A percentile compares a stretch with the other conserved stretches of the same genome.
Conservation (phyloP, 2,113 vertebrate genomes). For the Poeciliopsis prolifica region DNA sequence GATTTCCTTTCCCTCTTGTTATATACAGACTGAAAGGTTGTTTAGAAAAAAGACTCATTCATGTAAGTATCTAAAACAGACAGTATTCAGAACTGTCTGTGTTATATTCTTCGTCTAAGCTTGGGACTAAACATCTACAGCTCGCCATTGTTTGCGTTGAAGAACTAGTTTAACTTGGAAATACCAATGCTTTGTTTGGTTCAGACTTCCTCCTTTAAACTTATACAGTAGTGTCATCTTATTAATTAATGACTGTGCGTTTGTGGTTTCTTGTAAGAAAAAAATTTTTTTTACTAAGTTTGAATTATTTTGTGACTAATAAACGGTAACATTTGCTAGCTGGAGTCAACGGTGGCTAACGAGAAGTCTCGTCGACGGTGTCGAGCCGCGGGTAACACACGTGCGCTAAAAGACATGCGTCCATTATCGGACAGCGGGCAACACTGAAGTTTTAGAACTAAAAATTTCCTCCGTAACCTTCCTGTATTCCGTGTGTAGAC, state of each 20-base stretch:
- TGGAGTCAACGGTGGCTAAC: constrained; percentile 19
- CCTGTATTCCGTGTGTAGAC: rapidly evolving
- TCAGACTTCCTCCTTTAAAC: constrained; percentile 53
- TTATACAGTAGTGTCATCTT: neutral
- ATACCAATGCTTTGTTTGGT: constrained; percentile 62
- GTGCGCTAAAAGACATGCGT: constrained; percentile 51
- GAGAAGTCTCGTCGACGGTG: constrained; percentile 32
- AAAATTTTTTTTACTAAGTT: neutral
- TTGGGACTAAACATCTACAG: constrained; percentile 16
- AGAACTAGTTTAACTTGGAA: constrained; percentile 71
- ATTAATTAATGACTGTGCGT: neutral
- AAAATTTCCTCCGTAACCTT: rapidly evolving
- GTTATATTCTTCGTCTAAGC: neutral
- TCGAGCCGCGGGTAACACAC: constrained; percentile 49
- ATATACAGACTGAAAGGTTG: constrained; percentile 19
- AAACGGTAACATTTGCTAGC: constrained; percentile 40
- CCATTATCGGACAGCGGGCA: constrained; percentile 58
- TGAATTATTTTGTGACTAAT: neutral
- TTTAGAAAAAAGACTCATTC: constrained; percentile 51
- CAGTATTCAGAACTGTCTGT: neutral
- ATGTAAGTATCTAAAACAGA: constrained; percentile 59
- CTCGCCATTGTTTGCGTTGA: constrained; percentile 69
- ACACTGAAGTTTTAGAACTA: rapidly evolving
- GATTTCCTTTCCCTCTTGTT: constrained; percentile 28
- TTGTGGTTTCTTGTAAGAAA: neutral